Evolutionary conservation across 2,797 vertebrate genomes (phyloP).

Genomic region (Sternarchorhynchus goeldii): DNA sequence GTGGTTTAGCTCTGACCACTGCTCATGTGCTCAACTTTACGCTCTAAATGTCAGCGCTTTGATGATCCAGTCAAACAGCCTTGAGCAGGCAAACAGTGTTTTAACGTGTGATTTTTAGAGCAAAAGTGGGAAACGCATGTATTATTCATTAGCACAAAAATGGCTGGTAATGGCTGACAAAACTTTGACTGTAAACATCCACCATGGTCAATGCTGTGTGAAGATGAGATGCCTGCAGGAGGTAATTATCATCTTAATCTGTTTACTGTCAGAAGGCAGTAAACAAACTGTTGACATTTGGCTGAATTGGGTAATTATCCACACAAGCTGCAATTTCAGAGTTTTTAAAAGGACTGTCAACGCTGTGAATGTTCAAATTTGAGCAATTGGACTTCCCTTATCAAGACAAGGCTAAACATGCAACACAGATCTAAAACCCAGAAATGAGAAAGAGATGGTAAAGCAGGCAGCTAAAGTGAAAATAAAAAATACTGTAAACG

Average conservation of each 20-base stretch:
- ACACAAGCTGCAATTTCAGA: slow-evolving; percentile 7
- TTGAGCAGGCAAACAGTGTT: slow-evolving; percentile 25
- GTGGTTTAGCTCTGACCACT: not conserved
- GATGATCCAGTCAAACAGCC: not conserved
- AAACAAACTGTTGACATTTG: slow-evolving; percentile 45
- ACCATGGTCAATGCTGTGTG: not conserved
- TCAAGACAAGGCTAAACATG: not conserved
- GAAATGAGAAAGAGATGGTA: not conserved
- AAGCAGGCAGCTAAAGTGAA: not conserved
- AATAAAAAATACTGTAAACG: not conserved
- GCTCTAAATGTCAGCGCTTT: not conserved
- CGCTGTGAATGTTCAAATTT: not conserved
- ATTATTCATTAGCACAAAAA: slow-evolving; percentile 25
- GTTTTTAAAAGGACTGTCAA: slow-evolving; percentile 10
- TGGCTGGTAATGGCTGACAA: slow-evolving; percentile 9
- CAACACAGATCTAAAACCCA: slow-evolving; percentile 3
- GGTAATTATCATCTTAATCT: slow-evolving; percentile 25
- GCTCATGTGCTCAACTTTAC: not conserved
- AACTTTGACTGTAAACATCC: slow-evolving; percentile 9
- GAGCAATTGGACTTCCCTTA: not conserved
- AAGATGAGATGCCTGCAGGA: slow-evolving; percentile 14
- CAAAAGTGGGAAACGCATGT: slow-evolving; percentile 19
- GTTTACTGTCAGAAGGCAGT: slow-evolving; percentile 29
- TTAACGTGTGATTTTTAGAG: slow-evolving; percentile 2
- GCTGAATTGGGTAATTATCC: slow-evolving; percentile 19